Base-by-base conservation (phyloP, 2,797 vertebrate genomes). In the Meriones psammophilus region DNA sequence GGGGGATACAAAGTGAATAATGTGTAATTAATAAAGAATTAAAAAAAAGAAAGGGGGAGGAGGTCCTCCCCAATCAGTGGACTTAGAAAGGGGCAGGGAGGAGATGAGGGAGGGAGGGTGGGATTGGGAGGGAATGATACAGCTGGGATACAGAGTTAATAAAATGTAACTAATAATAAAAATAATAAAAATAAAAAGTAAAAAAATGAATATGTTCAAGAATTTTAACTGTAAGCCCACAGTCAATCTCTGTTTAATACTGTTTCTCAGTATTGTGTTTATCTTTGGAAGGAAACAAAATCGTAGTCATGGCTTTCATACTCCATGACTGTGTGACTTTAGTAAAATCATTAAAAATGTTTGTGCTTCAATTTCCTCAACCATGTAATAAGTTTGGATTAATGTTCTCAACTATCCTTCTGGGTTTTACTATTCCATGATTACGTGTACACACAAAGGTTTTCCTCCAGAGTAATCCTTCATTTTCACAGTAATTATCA, bases 401-500 rank as follows among this genome's bases (percentile, higher is more conserved):
- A 90, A 92, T 90, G 60, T 94, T 86, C 69, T 86, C 89, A 81
- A 86, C 85, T 86, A 74, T 85, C 18, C 18, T 62, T 92, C 91
- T 78, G 68, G 66, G 30, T 71, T 92, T 95, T 89, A 94, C 81
- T 89, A 83, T 39, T 94, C 93, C 69, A 87, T 54, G 80, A 77
- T 89, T 94, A 90, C 42, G 30, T 85, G 77, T 56, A 96, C 62
- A 96, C 68, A 94, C 80, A 92, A 89, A 90, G 26, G 42, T 95
- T 87, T 92, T 94, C 69, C 80, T 92, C 62, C 80, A 87, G n/a
- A 94, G 69, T 71, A 87, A 68, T 89, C 28, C 89, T 94, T 94
- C 69, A 94, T 94, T 94, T 96, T 42, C 74, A 94, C 87, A 95
- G n/a, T 94, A 87, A 94, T 96, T 89, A 95, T 92, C 85, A 81